Evolutionary conservation across 2,797 vertebrate species (phyloP).

Genomic region (Tympanoctomys barrerae): DNA sequence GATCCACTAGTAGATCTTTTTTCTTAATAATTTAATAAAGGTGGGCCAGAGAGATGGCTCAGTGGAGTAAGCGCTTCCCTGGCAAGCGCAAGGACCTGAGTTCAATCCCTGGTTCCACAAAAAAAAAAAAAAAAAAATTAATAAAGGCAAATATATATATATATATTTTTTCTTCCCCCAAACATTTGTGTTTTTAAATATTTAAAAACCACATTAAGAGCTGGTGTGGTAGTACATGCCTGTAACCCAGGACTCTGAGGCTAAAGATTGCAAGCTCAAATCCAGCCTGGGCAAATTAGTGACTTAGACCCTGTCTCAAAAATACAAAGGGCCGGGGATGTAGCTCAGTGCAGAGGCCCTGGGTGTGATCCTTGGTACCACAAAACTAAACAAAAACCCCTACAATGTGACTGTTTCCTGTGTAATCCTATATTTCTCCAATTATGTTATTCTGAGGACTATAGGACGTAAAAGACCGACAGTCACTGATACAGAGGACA

Average conservation of each 20-base stretch:
- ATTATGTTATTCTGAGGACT: neutral
- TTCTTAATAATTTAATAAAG: conserved; percentile 36
- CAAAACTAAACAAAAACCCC: neutral
- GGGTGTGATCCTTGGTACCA: neutral
- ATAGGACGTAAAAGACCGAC: neutral
- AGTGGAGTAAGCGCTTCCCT: too few relatives aligned
- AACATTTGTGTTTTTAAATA: conserved; percentile 34
- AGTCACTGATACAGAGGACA: neutral
- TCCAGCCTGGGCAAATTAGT: neutral
- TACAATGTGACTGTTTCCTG: neutral
- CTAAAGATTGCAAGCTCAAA: neutral
- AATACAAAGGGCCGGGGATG: neutral
- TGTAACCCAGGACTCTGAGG: neutral
- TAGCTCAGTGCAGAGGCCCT: neutral
- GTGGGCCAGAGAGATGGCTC: too few relatives aligned
- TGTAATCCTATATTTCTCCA: neutral
- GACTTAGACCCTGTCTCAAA: neutral
- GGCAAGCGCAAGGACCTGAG: too few relatives aligned
- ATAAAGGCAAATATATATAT: too few relatives aligned
- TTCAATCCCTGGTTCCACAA: too few relatives aligned
- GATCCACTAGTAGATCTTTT: neutral
- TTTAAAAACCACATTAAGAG: conserved; percentile 42
- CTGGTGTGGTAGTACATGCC: neutral
- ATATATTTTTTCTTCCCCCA: neutral
- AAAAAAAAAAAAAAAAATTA: too few relatives aligned